These are phyloP conservation scores for Hoplias malabaricus DNA, from an alignment of 2,113 vertebrate genomes.

Conservation along the genomic window DNA sequence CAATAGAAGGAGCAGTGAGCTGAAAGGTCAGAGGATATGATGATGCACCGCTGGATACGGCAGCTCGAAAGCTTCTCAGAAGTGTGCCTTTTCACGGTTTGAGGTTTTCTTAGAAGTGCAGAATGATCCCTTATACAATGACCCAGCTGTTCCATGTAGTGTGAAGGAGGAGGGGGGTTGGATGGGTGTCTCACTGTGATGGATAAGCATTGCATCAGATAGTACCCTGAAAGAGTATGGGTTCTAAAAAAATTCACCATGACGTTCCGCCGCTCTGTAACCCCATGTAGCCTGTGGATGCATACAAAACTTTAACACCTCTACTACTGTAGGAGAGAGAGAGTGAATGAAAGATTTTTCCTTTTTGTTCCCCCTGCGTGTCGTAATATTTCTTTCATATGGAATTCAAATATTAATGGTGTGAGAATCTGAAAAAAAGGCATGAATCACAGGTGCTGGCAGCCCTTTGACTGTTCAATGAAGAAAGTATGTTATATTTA, in stretches of 20 bases:
- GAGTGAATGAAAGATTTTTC: too few species aligned
- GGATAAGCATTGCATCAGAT: conserved; percentile 44
- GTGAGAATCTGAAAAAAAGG: conserved; percentile 30
- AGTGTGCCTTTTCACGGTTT: conserved; percentile 38
- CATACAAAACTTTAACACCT: conserved; percentile 29
- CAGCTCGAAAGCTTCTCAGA: conserved; percentile 26
- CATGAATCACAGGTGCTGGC: conserved; percentile 22
- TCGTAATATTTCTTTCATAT: conserved; percentile 55
- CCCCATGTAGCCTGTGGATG: conserved; percentile 8
- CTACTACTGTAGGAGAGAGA: conserved; percentile 9
- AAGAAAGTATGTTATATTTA: not conserved
- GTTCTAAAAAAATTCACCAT: conserved; percentile 27
- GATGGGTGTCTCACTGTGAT: conserved; percentile 27
- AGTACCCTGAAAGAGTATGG: not conserved
- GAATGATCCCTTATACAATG: conserved; percentile 26
- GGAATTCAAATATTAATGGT: conserved; percentile 50
- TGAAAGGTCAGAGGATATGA: conserved; percentile 45
- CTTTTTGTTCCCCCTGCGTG: conserved; percentile 38
- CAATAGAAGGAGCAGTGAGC: conserved; percentile 21
- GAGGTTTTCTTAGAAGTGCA: conserved; percentile 49
- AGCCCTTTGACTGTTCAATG: conserved; percentile 17
- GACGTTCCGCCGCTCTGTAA: conserved; percentile 25
- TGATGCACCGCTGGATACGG: conserved; percentile 33
- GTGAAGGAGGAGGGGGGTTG: too few species aligned
- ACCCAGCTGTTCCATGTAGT: conserved; percentile 36